Evolutionary conservation across 2,113 vertebrate genomes (phyloP).

Genomic region (Pygoscelis antarcticus): DNA sequence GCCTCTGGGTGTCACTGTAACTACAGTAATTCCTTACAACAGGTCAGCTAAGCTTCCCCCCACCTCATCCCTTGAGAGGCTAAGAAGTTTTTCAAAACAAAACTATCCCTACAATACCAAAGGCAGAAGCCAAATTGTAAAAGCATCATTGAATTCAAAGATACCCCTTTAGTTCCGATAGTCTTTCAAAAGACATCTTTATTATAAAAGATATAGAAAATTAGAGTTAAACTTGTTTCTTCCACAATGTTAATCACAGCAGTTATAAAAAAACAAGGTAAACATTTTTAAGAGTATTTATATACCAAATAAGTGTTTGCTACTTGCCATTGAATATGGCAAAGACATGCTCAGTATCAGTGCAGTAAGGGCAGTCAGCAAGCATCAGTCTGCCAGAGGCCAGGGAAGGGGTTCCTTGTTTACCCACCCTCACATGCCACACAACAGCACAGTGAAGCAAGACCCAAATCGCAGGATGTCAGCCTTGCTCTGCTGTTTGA

Average conservation of each 20-base stretch:
- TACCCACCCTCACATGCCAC: rapidly evolving
- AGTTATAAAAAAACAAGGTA: slow-evolving; percentile 32
- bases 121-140: neutral
- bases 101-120: neutral
- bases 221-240: slow-evolving; percentile 27
- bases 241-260: slow-evolving; percentile 27
- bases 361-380: neutral
- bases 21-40: neutral
- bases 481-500: neutral
- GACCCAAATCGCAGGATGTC: neutral
- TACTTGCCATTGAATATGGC: neutral
- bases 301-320: neutral
- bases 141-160: neutral
- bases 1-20: neutral
- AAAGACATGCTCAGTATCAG: slow-evolving; percentile 3
- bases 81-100: neutral
- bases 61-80: neutral
- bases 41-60: neutral
- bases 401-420: neutral
- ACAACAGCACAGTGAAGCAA: neutral
- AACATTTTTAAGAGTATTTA: slow-evolving; percentile 13
- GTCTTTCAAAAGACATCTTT: slow-evolving; percentile 65
- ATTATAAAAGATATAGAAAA: slow-evolving; percentile 75
- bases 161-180: neutral
- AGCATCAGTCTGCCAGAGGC: neutral